Base-by-base conservation (phyloP, 2,113 vertebrate species). In the Pangasianodon hypophthalmus region DNA sequence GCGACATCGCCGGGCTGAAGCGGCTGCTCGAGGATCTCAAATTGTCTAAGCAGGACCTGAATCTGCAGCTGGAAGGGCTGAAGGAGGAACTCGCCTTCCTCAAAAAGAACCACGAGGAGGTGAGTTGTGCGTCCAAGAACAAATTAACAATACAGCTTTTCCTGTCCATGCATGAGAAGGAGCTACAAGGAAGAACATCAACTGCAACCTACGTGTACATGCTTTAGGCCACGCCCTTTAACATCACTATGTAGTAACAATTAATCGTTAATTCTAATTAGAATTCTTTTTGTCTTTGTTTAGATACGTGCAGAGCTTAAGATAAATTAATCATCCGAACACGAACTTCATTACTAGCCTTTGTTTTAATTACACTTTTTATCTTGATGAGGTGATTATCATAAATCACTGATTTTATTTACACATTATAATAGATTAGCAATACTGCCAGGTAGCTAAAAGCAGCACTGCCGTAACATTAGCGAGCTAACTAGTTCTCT, bases 1-100 rank as follows among this genome's bases (percentile, higher is more conserved):
- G 95, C 0, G 98, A 98, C 73, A 97, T 97, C 92, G 95, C 93
- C 0, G 96, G 97, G 3, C 90, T 98, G 88, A 95, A 87, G 91
- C 91, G 88, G 6, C 92, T 96, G 46, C 93, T 97, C 92, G 96
- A 97, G 0, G 95, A 97, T 52, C 88, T 97, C 92, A 96, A 90
- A 0, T 2, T 96, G 90, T 64, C 90, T 14, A 94, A 91, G 21
- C 85, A 91, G 0, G 96, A 97, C 92, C 94, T 97, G 84, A 60
- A 6, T 3, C 62, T 95, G 94, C 94, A 95, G 93, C 92, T 95
- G 18, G 94, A 96, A 0, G 90, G 92, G 0, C 94, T 96, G 91
- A 95, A 10, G 60, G 95, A 96, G 88, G 96, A 96, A 88, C 93
- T 96, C 10, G 37, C 90, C 85, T 93, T 86, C 91, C 93, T 96